Conservation (phyloP, 2,888 invertebrate species). For the Eupithecia vulgata region DNA sequence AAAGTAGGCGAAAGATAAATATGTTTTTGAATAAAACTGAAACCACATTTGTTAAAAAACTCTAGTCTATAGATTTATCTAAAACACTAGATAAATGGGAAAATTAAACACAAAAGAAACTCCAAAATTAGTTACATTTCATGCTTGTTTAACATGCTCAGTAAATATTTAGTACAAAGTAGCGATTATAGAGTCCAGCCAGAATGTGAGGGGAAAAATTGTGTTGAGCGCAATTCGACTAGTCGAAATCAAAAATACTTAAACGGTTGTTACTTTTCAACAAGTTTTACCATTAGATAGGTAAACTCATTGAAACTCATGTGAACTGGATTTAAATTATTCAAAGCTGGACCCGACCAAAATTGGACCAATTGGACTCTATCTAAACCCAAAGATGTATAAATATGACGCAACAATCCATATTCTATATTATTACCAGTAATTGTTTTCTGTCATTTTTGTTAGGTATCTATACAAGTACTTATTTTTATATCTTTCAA, state of each 20-base stretch:
- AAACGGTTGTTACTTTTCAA: neutral
- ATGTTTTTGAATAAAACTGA: conserved; percentile 20
- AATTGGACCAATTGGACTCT: neutral
- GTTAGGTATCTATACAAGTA: neutral
- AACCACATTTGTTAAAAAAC: conserved; percentile 34
- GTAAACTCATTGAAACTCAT: no score
- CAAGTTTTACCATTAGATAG: neutral
- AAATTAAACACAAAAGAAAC: conserved; percentile 37
- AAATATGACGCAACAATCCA: neutral
- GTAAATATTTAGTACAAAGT: conserved; percentile 4
- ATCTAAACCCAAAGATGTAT: neutral
- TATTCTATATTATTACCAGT: neutral
- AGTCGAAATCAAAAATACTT: neutral
- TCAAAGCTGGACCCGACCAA: neutral
- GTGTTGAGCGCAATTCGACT: neutral
- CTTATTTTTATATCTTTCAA: neutral
- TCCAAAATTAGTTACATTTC: conserved; percentile 40
- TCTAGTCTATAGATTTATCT: conserved; percentile 8
- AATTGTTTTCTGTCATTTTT: neutral
- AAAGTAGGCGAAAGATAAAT: neutral
- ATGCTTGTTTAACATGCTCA: conserved; percentile 31
- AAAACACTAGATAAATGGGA: conserved; percentile 34
- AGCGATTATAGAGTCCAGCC: neutral
- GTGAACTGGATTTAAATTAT: neutral
- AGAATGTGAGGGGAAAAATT: neutral